Evolutionary conservation across 2,888 invertebrate genomes (phyloP), one percentile per base, ranked within the genome.

Genomic region (Notodonta ziczac): DNA sequence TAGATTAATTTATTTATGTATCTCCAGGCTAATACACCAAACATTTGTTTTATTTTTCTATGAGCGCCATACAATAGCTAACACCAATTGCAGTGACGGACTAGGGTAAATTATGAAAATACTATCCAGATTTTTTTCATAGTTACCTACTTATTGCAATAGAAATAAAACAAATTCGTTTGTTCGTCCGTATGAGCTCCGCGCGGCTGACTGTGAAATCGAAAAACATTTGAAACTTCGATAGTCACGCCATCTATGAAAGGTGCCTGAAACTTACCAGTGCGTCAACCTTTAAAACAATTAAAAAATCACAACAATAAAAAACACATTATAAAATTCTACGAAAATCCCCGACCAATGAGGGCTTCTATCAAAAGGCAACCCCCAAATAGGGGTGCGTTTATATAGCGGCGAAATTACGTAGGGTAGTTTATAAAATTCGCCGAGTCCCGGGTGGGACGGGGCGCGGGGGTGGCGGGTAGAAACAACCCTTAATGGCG

Each of bases 381-480:
- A 76, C 85, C 84, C 80, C 77, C 71, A 70, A 76, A 69, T 74
- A 77, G 77, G 80, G 82, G 83, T 78, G 79, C 85, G 81, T 83
- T 80, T 86, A 84, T 87, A 84, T 84, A 83, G 83, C 82, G 75
- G 82, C 81, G 78, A 86, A 86, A 88, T 88, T 87, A 89, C 86
- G 80, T 79, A 83, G 89, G 91, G 91, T 89, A 90, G 91, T 89
- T 90, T 89, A 86, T 90, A 84, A 91, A 93, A 91, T 91, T 93
- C 84, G 91, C 91, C 89, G 90, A 83, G 85, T 85, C 82, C 82
- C 80, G 74, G 77, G 74, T 64, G 72, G 66, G 59, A 59, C 54
- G 54, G 39, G 61, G 52, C 13, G 52, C 35, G 66, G 60, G 67
- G 69, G 77, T 66, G 66, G 58, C 74, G 84, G 83, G 83, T 74